Evolutionary conservation across 2,113 vertebrate species (phyloP), one percentile per base, ranked within the genome.

Genomic region (Hipposideros armiger): DNA sequence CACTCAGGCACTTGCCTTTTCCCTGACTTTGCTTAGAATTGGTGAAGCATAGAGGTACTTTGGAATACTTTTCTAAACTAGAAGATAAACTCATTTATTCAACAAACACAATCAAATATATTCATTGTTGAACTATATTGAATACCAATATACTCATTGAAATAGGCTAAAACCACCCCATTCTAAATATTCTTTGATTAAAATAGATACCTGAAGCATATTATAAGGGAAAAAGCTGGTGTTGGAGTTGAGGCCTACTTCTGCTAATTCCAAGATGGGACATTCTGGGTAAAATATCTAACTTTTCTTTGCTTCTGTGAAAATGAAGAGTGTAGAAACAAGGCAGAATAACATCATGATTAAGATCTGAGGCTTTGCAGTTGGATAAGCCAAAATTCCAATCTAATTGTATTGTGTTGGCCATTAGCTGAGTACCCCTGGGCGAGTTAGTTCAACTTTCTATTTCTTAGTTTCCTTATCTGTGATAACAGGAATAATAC

Each of bases 121-220:
- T 42, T 94, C 58, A 60, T 78, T 91, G 10, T 45, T 76, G 19
- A 82, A 81, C 69, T 87, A 67, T 40, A 69, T 17, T 86, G 8
- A 28, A 26, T 67, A 52, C 15, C 8, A 84, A 56, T 67, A 81
- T 28, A 58, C 20, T 90, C 32, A 36, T 14, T 42, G 73, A 66
- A 81, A 80, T 50, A 56, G 4, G 62, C 47, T 52, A 56, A 69
- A 85, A 47, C 13, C 78, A 77, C 7, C 5, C 17, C 28, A 8
- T 56, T 66, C 72, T 93, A 15, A 81, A 86, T 73, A 73, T 40
- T 93, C 11, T 2, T 67, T 86, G 67, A 87, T 91, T 91, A 76
- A 87, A 90, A 67, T 8, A 45, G 66, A 69, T 24, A 67, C 15
- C 26, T 45, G 36, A 60, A 89, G 60, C 10, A 40, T 52, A 58